Evolutionary conservation across 2,888 invertebrate species (phyloP).

Genomic region (Penaeus monodon): DNA sequence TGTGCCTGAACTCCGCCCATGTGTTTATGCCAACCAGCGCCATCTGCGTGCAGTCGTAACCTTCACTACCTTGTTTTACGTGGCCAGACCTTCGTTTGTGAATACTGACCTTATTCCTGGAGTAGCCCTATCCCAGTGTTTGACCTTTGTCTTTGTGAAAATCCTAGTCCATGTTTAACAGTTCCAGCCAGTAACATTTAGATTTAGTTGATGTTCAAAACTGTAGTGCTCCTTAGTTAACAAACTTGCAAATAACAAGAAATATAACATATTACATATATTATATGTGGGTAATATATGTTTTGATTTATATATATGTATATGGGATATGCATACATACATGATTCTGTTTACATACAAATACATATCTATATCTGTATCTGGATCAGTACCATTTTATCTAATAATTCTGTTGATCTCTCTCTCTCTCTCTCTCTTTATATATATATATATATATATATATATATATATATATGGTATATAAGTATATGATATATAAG

Average conservation of each 20-base stretch:
- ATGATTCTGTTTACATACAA: background rate
- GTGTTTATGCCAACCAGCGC: conserved; percentile 37
- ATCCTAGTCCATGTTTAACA: conserved; percentile 18
- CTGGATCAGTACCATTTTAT: no score
- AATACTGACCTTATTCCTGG: conserved; percentile 38
- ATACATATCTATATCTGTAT: background rate
- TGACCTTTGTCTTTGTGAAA: conserved; percentile 25
- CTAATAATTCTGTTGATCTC: no score
- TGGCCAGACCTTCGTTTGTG: conserved; percentile 50
- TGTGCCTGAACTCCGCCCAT: conserved; percentile 48
- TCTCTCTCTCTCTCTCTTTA: no score
- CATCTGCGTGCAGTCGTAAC: conserved; percentile 25
- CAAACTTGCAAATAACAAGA: conserved; percentile 5
- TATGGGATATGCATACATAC: background rate
- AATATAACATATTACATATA: conserved; percentile 9
- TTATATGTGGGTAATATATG: background rate
- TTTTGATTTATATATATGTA: no score
- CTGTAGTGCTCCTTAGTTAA: conserved; percentile 27
- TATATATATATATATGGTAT: no score
- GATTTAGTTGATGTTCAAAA: conserved; percentile 20
- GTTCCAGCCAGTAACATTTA: conserved; percentile 26
- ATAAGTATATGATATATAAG: no score
- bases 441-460: no score
- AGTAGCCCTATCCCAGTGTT: conserved; percentile 20
- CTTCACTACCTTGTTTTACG: conserved; percentile 34